Evolutionary conservation across 1,140 invertebrate genomes (phyloP).

Genomic region (Halictus rubicundus): DNA sequence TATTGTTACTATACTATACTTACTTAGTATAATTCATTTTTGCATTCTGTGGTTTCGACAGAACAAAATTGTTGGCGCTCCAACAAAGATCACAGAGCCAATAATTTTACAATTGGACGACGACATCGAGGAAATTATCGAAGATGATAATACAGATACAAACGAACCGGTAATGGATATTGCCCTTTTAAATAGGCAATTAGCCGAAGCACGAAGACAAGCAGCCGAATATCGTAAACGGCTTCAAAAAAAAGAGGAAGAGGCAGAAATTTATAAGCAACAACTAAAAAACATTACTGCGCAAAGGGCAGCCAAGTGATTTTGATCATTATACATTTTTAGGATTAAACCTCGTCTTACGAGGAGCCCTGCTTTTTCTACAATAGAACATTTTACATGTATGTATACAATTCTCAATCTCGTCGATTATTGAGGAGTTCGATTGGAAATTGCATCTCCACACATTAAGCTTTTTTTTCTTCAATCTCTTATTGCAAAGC

Average conservation of each 20-base stretch:
- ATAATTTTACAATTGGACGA: slow-evolving; percentile 74
- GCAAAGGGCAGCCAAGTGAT: slow-evolving; percentile 66
- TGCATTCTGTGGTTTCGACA: slow-evolving; percentile 26
- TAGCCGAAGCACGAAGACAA: slow-evolving; percentile 79
- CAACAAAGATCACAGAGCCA: slow-evolving; percentile 65
- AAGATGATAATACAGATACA: slow-evolving; percentile 68
- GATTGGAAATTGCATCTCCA: slow-evolving; percentile 29
- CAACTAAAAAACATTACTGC: slow-evolving; percentile 76
- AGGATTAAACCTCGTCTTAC: slow-evolving; percentile 32
- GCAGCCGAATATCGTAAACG: slow-evolving; percentile 81
- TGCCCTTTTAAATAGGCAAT: slow-evolving; percentile 78
- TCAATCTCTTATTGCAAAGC: slow-evolving; percentile 20
- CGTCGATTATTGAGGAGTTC: not conserved
- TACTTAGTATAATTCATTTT: not conserved
- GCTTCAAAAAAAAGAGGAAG: slow-evolving; percentile 80
- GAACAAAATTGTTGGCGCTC: slow-evolving; percentile 50
- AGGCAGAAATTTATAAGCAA: slow-evolving; percentile 81
- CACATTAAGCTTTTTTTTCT: slow-evolving; percentile 29
- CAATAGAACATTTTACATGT: slow-evolving; percentile 15
- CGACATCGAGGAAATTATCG: slow-evolving; percentile 75
- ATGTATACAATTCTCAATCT: slow-evolving; percentile 27
- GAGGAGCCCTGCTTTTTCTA: slow-evolving; percentile 37
- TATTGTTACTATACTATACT: no score
- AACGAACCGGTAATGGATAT: slow-evolving; percentile 75
- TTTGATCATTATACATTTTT: slow-evolving; percentile 52